These are phyloP conservation scores for Sminthurides aquaticus DNA, from an alignment of 2,888 invertebrate genomes.

Conservation along the genomic window DNA sequence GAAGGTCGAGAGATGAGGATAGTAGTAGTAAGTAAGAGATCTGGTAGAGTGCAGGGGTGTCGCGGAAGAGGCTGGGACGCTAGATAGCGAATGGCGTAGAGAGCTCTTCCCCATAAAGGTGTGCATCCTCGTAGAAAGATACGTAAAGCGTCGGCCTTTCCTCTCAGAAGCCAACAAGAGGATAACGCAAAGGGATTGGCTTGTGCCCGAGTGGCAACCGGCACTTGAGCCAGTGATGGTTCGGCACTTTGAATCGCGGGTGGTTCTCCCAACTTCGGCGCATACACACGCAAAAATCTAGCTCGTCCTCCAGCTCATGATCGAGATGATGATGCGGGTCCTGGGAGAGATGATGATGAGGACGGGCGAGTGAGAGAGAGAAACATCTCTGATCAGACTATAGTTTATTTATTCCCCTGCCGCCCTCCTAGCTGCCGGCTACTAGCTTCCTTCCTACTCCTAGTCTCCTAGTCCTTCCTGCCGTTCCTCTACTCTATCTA, in stretches of 20 bases:
- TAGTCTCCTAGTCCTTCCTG: no score
- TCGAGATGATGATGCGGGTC: background rate
- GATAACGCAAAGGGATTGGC: conserved; percentile 32
- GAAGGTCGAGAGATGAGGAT: background rate
- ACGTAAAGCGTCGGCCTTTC: conserved; percentile 6
- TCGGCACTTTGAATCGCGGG: conserved; percentile 42
- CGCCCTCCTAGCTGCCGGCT: background rate
- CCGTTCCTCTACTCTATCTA: no score
- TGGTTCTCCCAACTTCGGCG: conserved; percentile 28
- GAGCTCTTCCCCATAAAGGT: no score
- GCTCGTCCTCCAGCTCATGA: background rate
- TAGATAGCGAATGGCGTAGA: background rate
- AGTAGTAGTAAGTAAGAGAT: background rate
- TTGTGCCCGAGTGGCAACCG: conserved; percentile 40
- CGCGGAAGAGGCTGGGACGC: background rate
- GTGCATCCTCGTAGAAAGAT: no score
- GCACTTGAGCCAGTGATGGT: conserved; percentile 41
- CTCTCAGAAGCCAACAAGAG: background rate
- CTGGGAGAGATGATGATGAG: background rate
- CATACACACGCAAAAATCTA: conserved; percentile 9
- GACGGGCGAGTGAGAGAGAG: background rate
- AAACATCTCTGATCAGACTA: background rate
- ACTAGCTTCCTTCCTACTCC: no score
- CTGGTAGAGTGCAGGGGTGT: background rate
- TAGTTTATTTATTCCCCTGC: conserved; percentile 6